A percentile compares a stretch with the other conserved stretches of the same genome.
phyloP scores from a whole-genome alignment of 2,888 invertebrate species.

The Synergus umbraculus region DNA sequence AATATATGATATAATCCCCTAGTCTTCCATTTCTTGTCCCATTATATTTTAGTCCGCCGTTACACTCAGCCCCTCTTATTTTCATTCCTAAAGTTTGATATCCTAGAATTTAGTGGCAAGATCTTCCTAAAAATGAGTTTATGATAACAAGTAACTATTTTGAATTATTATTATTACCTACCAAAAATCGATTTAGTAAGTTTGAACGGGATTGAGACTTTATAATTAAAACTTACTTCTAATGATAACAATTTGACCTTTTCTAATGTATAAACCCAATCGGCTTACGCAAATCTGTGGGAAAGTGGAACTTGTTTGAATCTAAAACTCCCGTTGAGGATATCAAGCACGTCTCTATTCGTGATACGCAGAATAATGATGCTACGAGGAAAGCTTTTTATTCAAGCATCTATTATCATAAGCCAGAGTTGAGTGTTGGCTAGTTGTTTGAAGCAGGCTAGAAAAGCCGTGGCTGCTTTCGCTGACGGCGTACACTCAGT shows the following conservation, averaged over 20 bases:
- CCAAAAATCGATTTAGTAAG: no score
- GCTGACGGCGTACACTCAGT: slow-evolving; percentile 56
- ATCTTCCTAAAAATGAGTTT: no score
- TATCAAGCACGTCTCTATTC: slow-evolving; percentile 18
- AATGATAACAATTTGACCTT: background rate
- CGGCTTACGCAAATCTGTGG: slow-evolving; percentile 12
- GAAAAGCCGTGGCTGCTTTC: slow-evolving; percentile 51
- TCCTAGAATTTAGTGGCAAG: no score
- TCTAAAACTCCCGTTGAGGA: background rate
- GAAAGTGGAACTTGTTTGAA: background rate
- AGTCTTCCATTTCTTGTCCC: no score
- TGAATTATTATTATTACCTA: no score
- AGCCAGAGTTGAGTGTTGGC: slow-evolving; percentile 46
- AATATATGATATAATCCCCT: no score
- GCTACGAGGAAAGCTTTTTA: slow-evolving; percentile 17
- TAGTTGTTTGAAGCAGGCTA: slow-evolving; percentile 50
- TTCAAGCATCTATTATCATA: slow-evolving; percentile 44
- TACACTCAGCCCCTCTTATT: background rate
- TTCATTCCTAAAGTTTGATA: background rate
- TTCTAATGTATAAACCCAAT: background rate
- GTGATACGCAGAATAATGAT: slow-evolving; percentile 22
- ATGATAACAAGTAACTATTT: no score
- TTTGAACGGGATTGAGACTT: no score
- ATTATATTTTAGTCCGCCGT: no score
- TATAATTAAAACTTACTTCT: background rate